These are phyloP conservation scores for Lordiphosa clarofinis DNA, from an alignment of 1,140 invertebrate species.

Conservation along the genomic window DNA sequence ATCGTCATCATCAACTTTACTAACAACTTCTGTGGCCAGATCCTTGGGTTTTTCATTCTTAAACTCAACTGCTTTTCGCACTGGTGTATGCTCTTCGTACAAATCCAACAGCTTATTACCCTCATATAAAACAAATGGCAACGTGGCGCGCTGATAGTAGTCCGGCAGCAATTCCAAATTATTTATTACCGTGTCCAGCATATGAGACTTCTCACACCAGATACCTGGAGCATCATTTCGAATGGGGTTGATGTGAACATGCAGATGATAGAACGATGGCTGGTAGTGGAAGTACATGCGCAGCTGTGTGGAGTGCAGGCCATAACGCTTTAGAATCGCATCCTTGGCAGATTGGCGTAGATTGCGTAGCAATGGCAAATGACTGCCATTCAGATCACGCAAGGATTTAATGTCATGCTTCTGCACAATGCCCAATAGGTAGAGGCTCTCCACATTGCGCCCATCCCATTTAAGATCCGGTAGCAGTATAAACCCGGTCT, in stretches of 20 bases:
- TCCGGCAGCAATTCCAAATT: constrained; percentile 91
- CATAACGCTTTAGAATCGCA: constrained; percentile 90
- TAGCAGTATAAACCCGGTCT: constrained; percentile 91
- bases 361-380: constrained; percentile 92
- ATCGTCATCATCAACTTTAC: constrained; percentile 18
- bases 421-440: constrained; percentile 90
- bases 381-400: constrained; percentile 87
- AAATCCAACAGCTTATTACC: constrained; percentile 76
- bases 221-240: constrained; percentile 90
- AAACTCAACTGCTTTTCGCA: constrained; percentile 15
- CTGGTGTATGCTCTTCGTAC: constrained; percentile 43
- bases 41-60: constrained; percentile 1
- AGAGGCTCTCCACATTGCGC: constrained; percentile 86
- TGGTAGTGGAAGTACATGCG: constrained; percentile 97
- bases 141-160: constrained; percentile 91
- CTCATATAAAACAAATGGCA: constrained; percentile 87
- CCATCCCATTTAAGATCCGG: constrained; percentile 98
- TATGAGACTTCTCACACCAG: constrained; percentile 90
- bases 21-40: neutral
- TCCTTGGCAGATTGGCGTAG: constrained; percentile 86
- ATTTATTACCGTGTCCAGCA: constrained; percentile 93
- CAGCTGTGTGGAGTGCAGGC: constrained; percentile 85
- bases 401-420: constrained; percentile 89
- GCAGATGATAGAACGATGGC: constrained; percentile 97
- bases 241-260: constrained; percentile 95